Conservation (phyloP, 2,113 vertebrate genomes). For the Carlito syrichta region DNA sequence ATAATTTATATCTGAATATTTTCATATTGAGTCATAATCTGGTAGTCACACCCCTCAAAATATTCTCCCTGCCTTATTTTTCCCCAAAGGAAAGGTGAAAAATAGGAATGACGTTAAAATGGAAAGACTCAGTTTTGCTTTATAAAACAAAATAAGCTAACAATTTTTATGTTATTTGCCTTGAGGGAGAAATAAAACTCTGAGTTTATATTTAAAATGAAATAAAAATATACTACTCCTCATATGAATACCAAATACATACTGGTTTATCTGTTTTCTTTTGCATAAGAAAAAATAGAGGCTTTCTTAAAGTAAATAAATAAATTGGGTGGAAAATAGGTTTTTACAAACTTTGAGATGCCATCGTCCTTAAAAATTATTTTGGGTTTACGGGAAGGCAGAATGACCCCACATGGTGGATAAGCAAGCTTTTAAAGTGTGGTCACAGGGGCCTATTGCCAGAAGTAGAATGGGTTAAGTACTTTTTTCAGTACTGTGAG, state of each 20-base stretch:
- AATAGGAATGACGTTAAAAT: not conserved
- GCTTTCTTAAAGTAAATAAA: not conserved
- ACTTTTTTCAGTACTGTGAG: too few relatives aligned
- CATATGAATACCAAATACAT: too few relatives aligned
- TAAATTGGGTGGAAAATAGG: not conserved
- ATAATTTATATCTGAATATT: not conserved
- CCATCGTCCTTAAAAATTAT: not conserved
- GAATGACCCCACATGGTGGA: not conserved
- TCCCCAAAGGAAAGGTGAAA: not conserved
- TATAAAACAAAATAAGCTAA: not conserved
- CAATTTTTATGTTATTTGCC: not conserved
- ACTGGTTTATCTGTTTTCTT: not conserved
- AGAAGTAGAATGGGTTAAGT: not conserved
- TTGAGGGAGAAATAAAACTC: not conserved
- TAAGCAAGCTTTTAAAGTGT: not conserved
- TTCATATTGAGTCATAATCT: not conserved
- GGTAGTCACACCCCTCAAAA: too few relatives aligned
- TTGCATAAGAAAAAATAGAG: not conserved
- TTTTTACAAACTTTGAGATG: not conserved
- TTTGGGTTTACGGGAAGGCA: rapidly evolving
- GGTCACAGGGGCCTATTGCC: rapidly evolving
- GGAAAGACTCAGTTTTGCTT: not conserved
- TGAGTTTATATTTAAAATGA: not conserved
- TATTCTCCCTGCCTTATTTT: too few relatives aligned
- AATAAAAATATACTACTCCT: not conserved